Base-by-base conservation (phyloP, 2,888 invertebrate species). In the Machimus rusticus region DNA sequence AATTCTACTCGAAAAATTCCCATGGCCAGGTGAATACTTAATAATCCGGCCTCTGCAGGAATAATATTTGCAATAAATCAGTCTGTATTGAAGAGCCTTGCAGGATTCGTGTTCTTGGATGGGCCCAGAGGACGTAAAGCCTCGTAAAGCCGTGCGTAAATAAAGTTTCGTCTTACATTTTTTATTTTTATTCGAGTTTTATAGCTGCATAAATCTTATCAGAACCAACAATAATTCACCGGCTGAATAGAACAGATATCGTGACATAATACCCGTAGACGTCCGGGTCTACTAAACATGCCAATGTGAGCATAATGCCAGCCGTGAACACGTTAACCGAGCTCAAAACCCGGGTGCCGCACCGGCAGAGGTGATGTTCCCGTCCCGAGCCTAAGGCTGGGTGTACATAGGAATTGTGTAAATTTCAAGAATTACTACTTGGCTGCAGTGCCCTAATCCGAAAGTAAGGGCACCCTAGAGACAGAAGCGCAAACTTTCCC, bases 181-280 rank as follows among this genome's bases (percentile, higher is more conserved):
- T 89, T 90, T 90, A 89, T 90, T 90, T 90, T 90, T 90, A 90
- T 90, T 89, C 87, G 89, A 89, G 89, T 90, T 90, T 90, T 90
- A 90, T 90, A 89, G 90, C 88, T 89, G 89, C 89, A 90, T 90
- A 90, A 90, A 89, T 90, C 90, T 90, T 89, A 88, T 89, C 89
- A 89, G 90, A 88, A 88, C 86, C 89, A 89, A 88, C 88, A 89
- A 89, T 89, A 90, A 90, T 89, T 88, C 74, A 74, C 57, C 16
- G 43, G 14, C 28, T 85, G 74, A 85, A 85, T 85, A 85, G 85
- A 85, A 85, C n/a, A 74, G 66, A 66, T 46, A 39, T 43, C 34
- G 31, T 46, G 74, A 43, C 46, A 74, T 74, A 85, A 74, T 74
- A 39, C 43, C 74, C 6, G 37, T 57, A 82, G 82, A 82, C 51